Evolutionary conservation across 2,888 invertebrate species (phyloP).

Genomic region (Mesoligia furuncula): DNA sequence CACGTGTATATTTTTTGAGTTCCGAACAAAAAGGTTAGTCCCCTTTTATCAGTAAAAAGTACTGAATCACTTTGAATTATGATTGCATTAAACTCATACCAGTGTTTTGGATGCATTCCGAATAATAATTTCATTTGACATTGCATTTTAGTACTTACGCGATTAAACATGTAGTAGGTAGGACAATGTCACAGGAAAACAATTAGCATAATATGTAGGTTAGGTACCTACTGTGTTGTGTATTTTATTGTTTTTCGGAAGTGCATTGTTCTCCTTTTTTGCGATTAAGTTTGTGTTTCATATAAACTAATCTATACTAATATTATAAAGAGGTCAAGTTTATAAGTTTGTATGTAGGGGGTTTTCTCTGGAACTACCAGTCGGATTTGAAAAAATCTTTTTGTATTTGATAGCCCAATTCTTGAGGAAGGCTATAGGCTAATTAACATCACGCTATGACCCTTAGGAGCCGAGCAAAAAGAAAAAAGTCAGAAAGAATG

Average conservation of each 20-base stretch:
- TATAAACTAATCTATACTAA: too few species aligned
- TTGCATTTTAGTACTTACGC: conserved; percentile 5
- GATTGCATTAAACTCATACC: background rate
- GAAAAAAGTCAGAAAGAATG: too few species aligned
- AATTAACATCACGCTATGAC: too few species aligned
- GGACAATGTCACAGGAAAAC: conserved; percentile 2
- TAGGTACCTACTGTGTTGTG: accelerated
- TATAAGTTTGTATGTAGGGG: too few species aligned
- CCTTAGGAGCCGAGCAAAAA: too few species aligned
- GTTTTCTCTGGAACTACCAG: too few species aligned
- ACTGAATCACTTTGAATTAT: conserved; percentile 35
- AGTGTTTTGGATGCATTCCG: conserved; percentile 17
- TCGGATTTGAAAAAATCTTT: too few species aligned
- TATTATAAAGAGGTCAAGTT: too few species aligned
- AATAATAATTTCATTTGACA: conserved; percentile 22
- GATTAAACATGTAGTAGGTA: background rate
- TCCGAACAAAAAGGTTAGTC: background rate
- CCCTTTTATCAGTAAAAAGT: background rate
- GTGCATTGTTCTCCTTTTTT: too few species aligned
- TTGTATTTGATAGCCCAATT: too few species aligned
- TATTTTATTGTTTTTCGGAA: conserved; percentile 1
- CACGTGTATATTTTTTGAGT: background rate
- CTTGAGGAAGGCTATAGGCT: too few species aligned
- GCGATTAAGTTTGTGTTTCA: too few species aligned
- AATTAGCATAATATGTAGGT: background rate